These are phyloP conservation scores for Pampus argenteus DNA, from an alignment of 2,797 vertebrate genomes.

Conservation along the genomic window DNA sequence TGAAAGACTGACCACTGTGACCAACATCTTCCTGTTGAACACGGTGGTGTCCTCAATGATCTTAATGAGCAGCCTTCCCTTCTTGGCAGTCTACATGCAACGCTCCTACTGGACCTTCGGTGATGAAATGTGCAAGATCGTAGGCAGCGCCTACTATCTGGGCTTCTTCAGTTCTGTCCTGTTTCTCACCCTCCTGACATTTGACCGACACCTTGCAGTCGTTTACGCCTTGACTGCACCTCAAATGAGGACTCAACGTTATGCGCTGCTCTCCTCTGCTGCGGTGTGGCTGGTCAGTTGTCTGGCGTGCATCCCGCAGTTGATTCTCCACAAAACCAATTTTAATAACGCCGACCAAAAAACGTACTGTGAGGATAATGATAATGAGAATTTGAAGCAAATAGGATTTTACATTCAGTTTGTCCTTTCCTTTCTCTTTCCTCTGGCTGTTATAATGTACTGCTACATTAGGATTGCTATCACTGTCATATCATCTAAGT, in stretches of 20 bases:
- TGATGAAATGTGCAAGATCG: conserved; percentile 75
- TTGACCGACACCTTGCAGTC: conserved; percentile 85
- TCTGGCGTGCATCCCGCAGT: conserved; percentile 73
- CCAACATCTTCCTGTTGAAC: conserved; percentile 86
- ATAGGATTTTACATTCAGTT: conserved; percentile 82
- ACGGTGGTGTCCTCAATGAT: conserved; percentile 83
- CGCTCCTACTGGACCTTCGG: conserved; percentile 80
- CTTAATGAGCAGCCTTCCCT: conserved; percentile 83
- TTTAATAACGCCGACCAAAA: rapidly evolving
- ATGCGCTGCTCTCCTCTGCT: conserved; percentile 70
- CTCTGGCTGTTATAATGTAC: conserved; percentile 78
- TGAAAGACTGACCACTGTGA: conserved; percentile 84
- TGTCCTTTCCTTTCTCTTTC: conserved; percentile 82
- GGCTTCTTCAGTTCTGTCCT: conserved; percentile 87
- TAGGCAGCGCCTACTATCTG: conserved; percentile 73
- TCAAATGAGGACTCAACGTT: conserved; percentile 64
- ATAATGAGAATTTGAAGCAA: too few species aligned
- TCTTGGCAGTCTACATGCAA: conserved; percentile 75
- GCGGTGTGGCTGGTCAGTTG: conserved; percentile 80
- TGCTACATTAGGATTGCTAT: conserved; percentile 82
- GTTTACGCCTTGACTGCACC: conserved; percentile 77
- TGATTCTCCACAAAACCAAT: conserved; percentile 63
- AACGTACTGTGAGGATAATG: conserved; percentile 47
- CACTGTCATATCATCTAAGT: conserved; percentile 75
- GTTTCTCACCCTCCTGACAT: conserved; percentile 85